Base-by-base conservation (phyloP, 2,888 invertebrate species). In the Stegophylla sp. region DNA sequence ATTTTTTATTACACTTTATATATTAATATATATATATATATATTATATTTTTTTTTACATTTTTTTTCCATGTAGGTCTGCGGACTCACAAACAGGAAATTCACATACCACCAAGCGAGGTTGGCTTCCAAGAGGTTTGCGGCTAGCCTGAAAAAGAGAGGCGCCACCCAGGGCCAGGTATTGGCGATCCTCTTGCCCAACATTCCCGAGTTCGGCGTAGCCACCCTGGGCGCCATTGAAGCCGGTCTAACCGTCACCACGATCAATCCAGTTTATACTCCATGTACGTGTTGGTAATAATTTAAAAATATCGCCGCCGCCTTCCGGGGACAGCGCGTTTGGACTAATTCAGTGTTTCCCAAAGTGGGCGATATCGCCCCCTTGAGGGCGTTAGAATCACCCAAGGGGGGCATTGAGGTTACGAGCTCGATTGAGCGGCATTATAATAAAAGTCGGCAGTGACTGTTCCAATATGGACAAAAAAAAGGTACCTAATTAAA, bases 131-230 rank as follows among this genome's bases (percentile, higher is more conserved):
- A 89, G 74, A 90, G 91, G 71, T 90, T 93, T 82, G 90, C 91
- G 0, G 90, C 91, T 0, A 89, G 90, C 83, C 88, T 94, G 75
- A 89, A 92, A 71, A 91, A 91, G 85, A 89, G 93, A 74, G 91
- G 91, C 82, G 86, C 93, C 17, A 87, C 87, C 75, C 89, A 90
- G 83, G 91, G 91, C 0, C 92, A 94, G 84, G 89, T 91, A 0
- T 86, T 94, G 0, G 92, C 91, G 0, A 84, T 94, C 9, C 89
- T 93, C 85, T 85, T 94, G 79, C 93, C 93, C 0, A 95, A 95
- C 86, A 85, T 91, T 34, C 94, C 94, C 0, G 94, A 95, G 86
- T 92, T 89, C 85, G 90, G 91, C 0, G 87, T 93, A 17, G 89
- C 90, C 1, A 86, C 90, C 13, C 85, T 93, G 84, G 94, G 93